A percentile compares a stretch with the other conserved stretches of the same genome.
Evolutionary conservation across 2,797 vertebrate genomes (phyloP).

Genomic region (Mormyrus proboscirostris): DNA sequence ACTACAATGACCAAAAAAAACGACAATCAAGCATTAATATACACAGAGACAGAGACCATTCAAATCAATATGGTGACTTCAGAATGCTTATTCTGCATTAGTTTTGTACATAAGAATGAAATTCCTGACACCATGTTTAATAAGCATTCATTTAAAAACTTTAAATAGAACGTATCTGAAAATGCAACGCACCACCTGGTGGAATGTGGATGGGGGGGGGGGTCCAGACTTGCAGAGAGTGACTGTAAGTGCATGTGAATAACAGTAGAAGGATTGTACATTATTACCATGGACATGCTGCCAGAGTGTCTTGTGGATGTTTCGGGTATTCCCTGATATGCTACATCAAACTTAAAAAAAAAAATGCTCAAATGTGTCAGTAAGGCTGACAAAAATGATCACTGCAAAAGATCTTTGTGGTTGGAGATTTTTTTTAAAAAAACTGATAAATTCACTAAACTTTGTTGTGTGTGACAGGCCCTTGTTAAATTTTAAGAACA

Average conservation of each 20-base stretch:
- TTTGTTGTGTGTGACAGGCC: neutral
- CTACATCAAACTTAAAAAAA: neutral
- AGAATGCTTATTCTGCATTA: neutral
- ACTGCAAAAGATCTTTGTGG: neutral
- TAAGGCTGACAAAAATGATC: neutral
- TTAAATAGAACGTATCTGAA: neutral
- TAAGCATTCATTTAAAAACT: neutral
- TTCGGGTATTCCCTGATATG: neutral
- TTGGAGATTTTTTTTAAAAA: neutral
- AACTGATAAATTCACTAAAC: neutral
- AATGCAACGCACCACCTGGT: neutral
- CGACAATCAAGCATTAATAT: neutral
- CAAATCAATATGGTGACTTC: neutral
- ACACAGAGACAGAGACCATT: neutral
- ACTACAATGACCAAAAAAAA: neutral
- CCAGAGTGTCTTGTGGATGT: neutral
- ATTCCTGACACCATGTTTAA: neutral
- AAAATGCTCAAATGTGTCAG: neutral
- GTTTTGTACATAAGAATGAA: neutral
- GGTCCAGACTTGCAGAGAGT: neutral
- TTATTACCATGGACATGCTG: neutral
- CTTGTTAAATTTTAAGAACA: neutral
- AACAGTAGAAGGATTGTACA: neutral
- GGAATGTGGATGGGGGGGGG: neutral
- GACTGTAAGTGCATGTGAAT: neutral